These are phyloP conservation scores for Amniataba percoides DNA, from an alignment of 2,797 vertebrate genomes.

Conservation along the genomic window DNA sequence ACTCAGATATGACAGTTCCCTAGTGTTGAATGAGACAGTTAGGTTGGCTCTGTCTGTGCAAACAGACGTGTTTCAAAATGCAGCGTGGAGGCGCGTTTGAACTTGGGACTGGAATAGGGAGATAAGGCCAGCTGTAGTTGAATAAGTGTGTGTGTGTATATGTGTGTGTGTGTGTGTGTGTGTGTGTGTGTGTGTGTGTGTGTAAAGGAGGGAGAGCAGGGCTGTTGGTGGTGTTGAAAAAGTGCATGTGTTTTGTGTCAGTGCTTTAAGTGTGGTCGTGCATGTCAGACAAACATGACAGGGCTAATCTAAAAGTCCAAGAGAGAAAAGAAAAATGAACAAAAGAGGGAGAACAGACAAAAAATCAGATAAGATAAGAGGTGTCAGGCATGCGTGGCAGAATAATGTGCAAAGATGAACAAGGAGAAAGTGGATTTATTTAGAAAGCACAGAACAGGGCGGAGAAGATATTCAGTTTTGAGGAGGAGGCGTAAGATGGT, in stretches of 20 bases:
- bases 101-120: background rate
- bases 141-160: background rate
- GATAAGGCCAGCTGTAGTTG: background rate
- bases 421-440: slow-evolving; percentile 79
- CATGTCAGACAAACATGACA: background rate
- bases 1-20: slow-evolving; percentile 6
- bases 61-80: background rate
- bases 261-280: background rate
- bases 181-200: background rate
- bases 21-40: background rate
- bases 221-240: background rate
- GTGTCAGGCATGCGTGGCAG: slow-evolving; percentile 14
- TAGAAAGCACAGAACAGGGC: slow-evolving; percentile 61
- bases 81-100: background rate
- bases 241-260: slow-evolving; percentile 3
- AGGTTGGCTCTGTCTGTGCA: background rate
- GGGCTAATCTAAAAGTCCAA: background rate
- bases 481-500: slow-evolving; percentile 1
- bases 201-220: background rate
- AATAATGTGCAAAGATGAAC: slow-evolving; percentile 39
- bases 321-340: background rate
- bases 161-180: background rate
- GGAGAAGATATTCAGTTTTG: slow-evolving; percentile 20
- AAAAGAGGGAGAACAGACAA: background rate
- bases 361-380: background rate